Base-by-base conservation (phyloP, 1,140 invertebrate species). In the fruit fly (Drosophila melanogaster) region DNA sequence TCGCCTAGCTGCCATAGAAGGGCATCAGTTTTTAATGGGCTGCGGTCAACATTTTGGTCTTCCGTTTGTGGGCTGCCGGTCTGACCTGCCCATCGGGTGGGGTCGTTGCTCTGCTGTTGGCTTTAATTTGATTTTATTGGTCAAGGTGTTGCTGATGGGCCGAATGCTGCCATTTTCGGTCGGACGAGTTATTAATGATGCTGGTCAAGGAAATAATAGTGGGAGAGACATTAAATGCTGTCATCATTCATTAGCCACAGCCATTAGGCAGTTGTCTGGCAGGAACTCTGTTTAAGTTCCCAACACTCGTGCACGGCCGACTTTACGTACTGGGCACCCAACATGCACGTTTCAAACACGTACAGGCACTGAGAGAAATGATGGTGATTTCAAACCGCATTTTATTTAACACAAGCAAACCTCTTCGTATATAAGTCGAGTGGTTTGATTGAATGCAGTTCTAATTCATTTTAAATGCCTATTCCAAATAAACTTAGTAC, bases 201-300 rank as follows among this genome's bases (percentile, higher is more conserved):
- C 69, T 49, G 56, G 51, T 38, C 26, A 19, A 38, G 51, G 40
- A 49, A 44, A 41, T 24, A 44, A 41, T 19, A 46, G 35, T 40
- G 38, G 33, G 41, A 19, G 22, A 44, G 50, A 76, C 70, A 65
- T 87, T 86, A 86, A 86, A 87, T 84, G 79, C 84, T 89, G 79
- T 89, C 83, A 87, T 87, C 83, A 87, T 89, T 87, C 84, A 87
- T 87, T 87, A 87, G 84, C 79, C 80, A 40, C 84, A 87, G 71
- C 76, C 76, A 62, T 75, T 77, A 75, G 72, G 56, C 79, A 73
- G 54, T 83, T 86, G 83, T 89, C 79, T 72, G 60, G 51, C 51
- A 50, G 64, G 67, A 57, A 66, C 58, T 87, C 38, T 59, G 67
- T 56, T 78, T 71, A 53, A 75, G 71, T 57, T 62, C 46, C 60